Base-by-base conservation (phyloP, 2,888 invertebrate genomes). In the Nezara viridula region DNA sequence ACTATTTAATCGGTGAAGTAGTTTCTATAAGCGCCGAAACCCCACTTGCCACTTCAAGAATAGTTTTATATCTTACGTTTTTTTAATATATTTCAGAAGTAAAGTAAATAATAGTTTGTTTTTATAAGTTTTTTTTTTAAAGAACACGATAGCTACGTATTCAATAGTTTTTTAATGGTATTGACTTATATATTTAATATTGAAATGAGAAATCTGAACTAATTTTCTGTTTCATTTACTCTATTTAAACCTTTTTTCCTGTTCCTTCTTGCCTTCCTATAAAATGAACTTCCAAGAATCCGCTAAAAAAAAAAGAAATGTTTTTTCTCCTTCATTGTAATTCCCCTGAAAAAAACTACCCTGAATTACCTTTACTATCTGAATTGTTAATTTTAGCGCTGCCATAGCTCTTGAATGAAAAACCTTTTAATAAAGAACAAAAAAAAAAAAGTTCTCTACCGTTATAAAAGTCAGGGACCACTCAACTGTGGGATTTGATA, bases 401-500 rank as follows among this genome's bases (percentile, higher is more conserved):
- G 19, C 66, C 7, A 19, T 73, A 21, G 27, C 27, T 16, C 14
- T 19, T 37, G 32, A 73, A 73, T 73, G 37, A 73, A 37, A 37
- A 37, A 73, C 32, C 32, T 73, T 60, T 60, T 60, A 32, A 60
- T 16, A 60, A 60, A 10, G 37, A 24, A 37, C 16, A 37, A 73
- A 24, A 60, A 60, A 27, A 27, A 73, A 37, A 21, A 73, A 37
- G 21, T 73, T 73, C 21, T 37, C 19, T 7, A 9, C 66, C 37
- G 32, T 73, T 73, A 73, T 73, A 37, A 73, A 37, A 37, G 19
- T 73, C 32, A 37, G 66, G 37, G 3, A 7, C 66, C 81, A 81
- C 81, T 81, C 81, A 81, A 81, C 81, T n/a, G 44, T n/a, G 40
- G 81, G 81, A 81, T 81, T 81, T 81, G 40, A 81, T 81, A 81